Evolutionary conservation across 2,113 vertebrate genomes (phyloP), one percentile per base, ranked within the genome.

Genomic region (Willisornis vidua): DNA sequence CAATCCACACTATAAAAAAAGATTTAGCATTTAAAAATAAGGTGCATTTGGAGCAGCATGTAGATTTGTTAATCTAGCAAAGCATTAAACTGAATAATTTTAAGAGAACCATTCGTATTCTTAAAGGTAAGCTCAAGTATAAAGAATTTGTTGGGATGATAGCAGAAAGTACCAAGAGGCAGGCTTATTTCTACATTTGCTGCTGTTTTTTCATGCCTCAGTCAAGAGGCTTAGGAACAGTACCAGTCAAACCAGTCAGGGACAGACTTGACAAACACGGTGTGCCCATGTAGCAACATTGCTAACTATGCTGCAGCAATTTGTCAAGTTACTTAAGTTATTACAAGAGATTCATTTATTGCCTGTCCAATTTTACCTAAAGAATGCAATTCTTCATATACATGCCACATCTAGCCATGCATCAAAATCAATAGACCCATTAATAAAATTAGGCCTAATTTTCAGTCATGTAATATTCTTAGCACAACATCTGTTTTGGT

Each of bases 401-500:
- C 4, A 0, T 13, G 49, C 10, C 13, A 96, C 17, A 29, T 61
- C 29, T 96, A 51, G 52, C 14, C 55, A 57, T 6, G 17, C 26
- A 78, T 77, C 48, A 86, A 92, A 94, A 96, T 75, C 25, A 89
- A 6, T 71, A 57, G 70, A 66, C 75, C 31, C 19, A 85, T 89
- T 73, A 79, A 93, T 58, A 85, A 97, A 88, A 82, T 74, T 13
- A 93, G 52, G 74, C 18, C 20, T 75, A 23, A 83, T 89, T 96
- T 93, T 95, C 51, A 93, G 81, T 94, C 85, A 87, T 35, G 35
- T 57, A 89, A 82, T 90, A 95, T 76, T 94, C 73, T 85, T 66
- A 92, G 61, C 74, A 93, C 29, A 93, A 75, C 67, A 93, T 87
- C 66, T 77, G 76, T 94, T 97, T 95, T 88, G 35, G 57, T 49